Conservation (phyloP, 2,888 invertebrate species). For the Helleia helle region DNA sequence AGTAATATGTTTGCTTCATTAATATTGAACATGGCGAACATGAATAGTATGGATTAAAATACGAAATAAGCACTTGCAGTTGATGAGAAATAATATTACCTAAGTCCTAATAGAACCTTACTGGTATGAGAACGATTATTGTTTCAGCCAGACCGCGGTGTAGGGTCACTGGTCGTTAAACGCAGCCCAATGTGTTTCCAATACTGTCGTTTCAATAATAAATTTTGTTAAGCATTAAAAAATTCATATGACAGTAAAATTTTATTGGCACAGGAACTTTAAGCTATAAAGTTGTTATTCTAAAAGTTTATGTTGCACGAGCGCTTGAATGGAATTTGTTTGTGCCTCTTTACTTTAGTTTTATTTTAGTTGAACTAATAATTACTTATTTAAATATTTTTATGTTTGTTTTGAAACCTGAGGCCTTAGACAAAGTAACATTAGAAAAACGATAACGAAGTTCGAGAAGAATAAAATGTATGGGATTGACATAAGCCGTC, state of each 20-base stretch:
- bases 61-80: background rate
- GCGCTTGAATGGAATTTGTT: too few species aligned
- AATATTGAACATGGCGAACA: too few species aligned
- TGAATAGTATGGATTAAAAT: too few species aligned
- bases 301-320: background rate
- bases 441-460: too few species aligned
- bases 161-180: conserved; percentile 16
- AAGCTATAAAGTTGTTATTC: conserved; percentile 6
- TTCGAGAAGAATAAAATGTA: too few species aligned
- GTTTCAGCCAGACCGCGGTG: conserved; percentile 18
- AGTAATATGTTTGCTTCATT: too few species aligned
- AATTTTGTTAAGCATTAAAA: conserved; percentile 8
- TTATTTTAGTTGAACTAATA: too few species aligned
- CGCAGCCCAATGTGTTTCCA: conserved; percentile 18
- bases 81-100: background rate
- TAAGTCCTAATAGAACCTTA: background rate
- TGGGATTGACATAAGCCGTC: too few species aligned
- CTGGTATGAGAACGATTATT: conserved; percentile 11
- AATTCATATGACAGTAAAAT: background rate
- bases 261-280: conserved; percentile 12
- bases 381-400: too few species aligned
- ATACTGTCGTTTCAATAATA: conserved; percentile 10
- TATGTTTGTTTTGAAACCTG: too few species aligned
- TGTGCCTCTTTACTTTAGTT: too few species aligned
- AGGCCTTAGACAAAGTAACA: too few species aligned